These are phyloP conservation scores for Synergus laeviventris DNA, from an alignment of 2,888 invertebrate species.

Conservation along the genomic window DNA sequence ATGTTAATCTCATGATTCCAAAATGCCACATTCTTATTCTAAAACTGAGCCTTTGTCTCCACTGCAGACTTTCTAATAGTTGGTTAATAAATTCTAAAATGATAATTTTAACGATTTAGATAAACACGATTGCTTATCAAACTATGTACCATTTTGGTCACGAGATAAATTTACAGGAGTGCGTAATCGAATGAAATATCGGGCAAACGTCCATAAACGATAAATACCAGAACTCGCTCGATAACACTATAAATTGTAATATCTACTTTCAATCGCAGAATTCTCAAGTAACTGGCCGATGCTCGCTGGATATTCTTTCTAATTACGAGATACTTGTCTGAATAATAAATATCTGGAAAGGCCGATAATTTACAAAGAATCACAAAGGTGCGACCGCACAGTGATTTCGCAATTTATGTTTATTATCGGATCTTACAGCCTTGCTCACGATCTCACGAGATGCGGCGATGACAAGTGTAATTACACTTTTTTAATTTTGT, in stretches of 20 bases:
- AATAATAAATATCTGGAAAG: constrained; percentile 35
- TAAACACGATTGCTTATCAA: constrained; percentile 33
- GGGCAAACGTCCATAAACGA: constrained; percentile 21
- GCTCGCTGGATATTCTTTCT: constrained; percentile 18
- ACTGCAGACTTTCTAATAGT: constrained; percentile 10
- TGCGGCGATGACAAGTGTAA: constrained; percentile 35
- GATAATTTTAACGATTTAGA: constrained; percentile 33
- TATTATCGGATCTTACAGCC: constrained; percentile 24
- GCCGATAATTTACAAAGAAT: constrained; percentile 30
- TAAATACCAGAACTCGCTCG: constrained; percentile 27
- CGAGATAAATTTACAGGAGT: constrained; percentile 27
- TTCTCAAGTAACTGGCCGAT: constrained; percentile 34
- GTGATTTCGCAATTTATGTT: constrained; percentile 31
- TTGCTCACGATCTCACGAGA: constrained; percentile 24
- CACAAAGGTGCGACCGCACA: constrained; percentile 36
- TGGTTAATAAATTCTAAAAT: constrained; percentile 23
- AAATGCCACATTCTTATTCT: too few species aligned
- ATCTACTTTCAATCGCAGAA: constrained; percentile 25
- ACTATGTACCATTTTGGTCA: constrained; percentile 22
- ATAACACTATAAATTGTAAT: constrained; percentile 36
- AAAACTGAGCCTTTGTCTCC: too few species aligned
- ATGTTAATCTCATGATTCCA: too few species aligned
- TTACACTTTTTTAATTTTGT: constrained; percentile 21
- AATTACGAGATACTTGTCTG: constrained; percentile 29
- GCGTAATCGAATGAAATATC: constrained; percentile 36